Evolutionary conservation across 2,797 vertebrate genomes (phyloP).

Genomic region (Muraenolepis orangiensis): DNA sequence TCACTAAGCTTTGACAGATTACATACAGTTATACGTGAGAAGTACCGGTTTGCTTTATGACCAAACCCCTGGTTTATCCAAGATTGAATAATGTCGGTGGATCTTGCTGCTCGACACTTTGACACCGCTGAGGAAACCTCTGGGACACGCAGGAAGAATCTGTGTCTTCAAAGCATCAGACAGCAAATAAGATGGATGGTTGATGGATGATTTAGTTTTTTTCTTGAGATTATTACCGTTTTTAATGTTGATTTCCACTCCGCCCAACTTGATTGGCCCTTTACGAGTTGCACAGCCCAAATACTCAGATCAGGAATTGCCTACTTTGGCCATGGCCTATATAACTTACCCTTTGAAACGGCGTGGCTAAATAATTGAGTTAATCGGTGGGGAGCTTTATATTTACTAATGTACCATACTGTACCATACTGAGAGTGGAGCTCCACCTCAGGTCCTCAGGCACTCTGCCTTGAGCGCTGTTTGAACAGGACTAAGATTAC

Average conservation of each 20-base stretch:
- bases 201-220: too few relatives aligned
- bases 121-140: neutral
- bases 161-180: neutral
- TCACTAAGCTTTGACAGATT: constrained; percentile 12
- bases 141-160: neutral
- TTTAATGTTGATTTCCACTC: neutral
- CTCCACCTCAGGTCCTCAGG: neutral
- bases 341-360: neutral
- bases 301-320: neutral
- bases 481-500: neutral
- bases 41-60: neutral
- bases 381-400: neutral
- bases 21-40: constrained; percentile 1
- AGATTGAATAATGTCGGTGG: neutral
- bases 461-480: neutral
- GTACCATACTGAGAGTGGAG: neutral
- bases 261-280: neutral
- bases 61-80: neutral
- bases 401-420: neutral
- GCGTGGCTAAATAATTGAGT: neutral
- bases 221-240: neutral
- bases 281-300: neutral
- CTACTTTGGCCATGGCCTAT: neutral
- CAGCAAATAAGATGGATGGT: neutral
- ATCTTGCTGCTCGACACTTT: neutral